Evolutionary conservation across 2,888 invertebrate genomes (phyloP), one percentile per base, ranked within the genome.

Genomic region (Lucinisca nassula): DNA sequence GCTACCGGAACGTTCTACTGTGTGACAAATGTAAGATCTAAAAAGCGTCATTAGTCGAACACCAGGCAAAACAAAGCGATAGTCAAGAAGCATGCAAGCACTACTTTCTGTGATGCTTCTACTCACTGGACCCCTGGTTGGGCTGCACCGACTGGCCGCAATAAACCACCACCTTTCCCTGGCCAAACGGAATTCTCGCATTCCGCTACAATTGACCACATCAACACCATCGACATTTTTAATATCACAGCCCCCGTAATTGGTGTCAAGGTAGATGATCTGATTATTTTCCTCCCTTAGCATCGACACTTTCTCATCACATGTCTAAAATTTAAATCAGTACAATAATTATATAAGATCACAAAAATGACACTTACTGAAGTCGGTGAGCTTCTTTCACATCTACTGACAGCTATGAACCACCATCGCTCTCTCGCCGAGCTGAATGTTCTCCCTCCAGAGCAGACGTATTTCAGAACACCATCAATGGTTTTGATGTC

Each of bases 161-260:
- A 99, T 97, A 94, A 98, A 99, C 99, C 99, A 99, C 99, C 99
- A 99, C 30, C 99, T 96, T 94, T 98, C 98, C 76, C 99, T 97
- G 0, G 98, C 97, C 0, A 98, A 98, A 8, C 97, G 96, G 95
- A 98, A 99, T 82, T 97, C 97, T 79, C 98, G 87, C 32, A 77
- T 85, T 0, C 93, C 93, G 6, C 74, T 75, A 85, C 96, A 96
- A 12, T 87, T 84, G 51, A 93, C 92, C 88, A 89, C 92, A 24
- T 51, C 55, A 21, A 77, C 70, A 12, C 90, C 88, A 6, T 79
- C 49, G n/a, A 73, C 70, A 0, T 38, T 73, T 40, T 89, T 55
- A 37, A 67, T 21, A 32, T 81, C 40, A 88, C 95, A 92, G 27
- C 91, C 94, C 3, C 91, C 92, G 70, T 84, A 84, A 12, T 81